Base-by-base conservation (phyloP, 2,888 invertebrate species). In the Hypomecis atomaria region DNA sequence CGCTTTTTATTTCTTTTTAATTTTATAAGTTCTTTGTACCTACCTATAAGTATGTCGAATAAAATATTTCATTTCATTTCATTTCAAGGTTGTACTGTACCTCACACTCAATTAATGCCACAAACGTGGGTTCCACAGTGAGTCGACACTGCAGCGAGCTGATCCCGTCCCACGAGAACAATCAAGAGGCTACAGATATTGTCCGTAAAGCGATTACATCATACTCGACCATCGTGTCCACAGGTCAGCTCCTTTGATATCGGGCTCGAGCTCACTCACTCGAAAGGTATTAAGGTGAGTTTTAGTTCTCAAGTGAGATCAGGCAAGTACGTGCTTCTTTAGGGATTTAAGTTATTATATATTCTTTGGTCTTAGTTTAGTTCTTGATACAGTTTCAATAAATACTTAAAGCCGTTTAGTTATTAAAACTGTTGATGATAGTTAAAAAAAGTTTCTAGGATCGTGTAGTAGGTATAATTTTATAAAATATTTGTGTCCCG, bases 181-280 rank as follows among this genome's bases (percentile, higher is more conserved):
- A 66, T 66, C 66, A 66, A 48, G 66, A 59, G 45, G 57, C 40
- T 48, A 42, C 43, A 54, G 56, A 63, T 67, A 67, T 60, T 55
- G 63, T 60, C 48, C 54, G 54, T 63, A 60, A 67, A 55, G 44
- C 66, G 63, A 67, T 67, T 67, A 67, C 63, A 63, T 58, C 61
- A 54, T 49, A 58, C 59, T 52, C 56, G 58, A 37, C 45, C 36
- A 37, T 50, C 49, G 58, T 61, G 54, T 36, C 54, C 34, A 34
- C 42, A 34, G 63, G 58, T 63, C 52, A 44, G 45, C 54, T 65
- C 56, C 60, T 53, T 60, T 42, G 53, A 61, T 57, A 53, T 54
- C 48, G 53, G n/a, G 37, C 57, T 53, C 11, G 10, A 60, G 42
- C 45, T 59, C 13, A 59, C 42, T 48, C 48, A 23, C 38, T 37